Evolutionary conservation across 2,888 invertebrate genomes (phyloP), one percentile per base, ranked within the genome.

Genomic region (Acleris literana): DNA sequence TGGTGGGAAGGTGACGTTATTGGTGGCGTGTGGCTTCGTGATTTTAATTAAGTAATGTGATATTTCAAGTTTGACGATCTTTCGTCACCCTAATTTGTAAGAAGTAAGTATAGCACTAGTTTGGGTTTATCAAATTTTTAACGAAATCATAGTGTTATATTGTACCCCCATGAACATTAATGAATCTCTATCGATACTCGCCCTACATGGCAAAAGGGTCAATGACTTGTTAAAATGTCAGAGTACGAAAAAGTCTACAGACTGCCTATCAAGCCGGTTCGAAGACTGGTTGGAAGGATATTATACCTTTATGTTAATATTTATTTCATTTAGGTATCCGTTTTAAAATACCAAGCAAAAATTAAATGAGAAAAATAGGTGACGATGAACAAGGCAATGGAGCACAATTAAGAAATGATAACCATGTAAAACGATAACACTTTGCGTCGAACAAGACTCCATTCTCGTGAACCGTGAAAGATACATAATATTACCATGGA

Each of bases 231-330:
- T 55, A 48, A 56, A 52, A 60, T 60, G 51, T 22, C 51, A 53
- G 43, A 60, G 44, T 25, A 64, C 64, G 69, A 74, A 74, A 75
- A 70, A 68, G 66, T 71, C 70, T 75, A 71, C 71, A 71, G 59
- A 25, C 61, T 22, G 71, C 72, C 74, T 79, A 80, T 80, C 72
- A 69, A 74, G 70, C 74, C 69, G 73, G 74, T 74, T 73, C 52
- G 70, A 69, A 64, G 71, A 78, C 78, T 75, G 78, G 78, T 82
- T 72, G 61, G 43, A 76, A 80, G 76, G 81, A 77, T 39, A 29
- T 29, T 54, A 44, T 52, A 52, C 43, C 20, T 43, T 22, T n/a
- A 13, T 25, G 22, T 17, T 46, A 17, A n/a, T 17, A 39, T 46
- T 33, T 33, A 33, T 33, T 33, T 33, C 17, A 46, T 46, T 46